Conservation (phyloP, 2,113 vertebrate genomes). For the Cinclus mexicanus region DNA sequence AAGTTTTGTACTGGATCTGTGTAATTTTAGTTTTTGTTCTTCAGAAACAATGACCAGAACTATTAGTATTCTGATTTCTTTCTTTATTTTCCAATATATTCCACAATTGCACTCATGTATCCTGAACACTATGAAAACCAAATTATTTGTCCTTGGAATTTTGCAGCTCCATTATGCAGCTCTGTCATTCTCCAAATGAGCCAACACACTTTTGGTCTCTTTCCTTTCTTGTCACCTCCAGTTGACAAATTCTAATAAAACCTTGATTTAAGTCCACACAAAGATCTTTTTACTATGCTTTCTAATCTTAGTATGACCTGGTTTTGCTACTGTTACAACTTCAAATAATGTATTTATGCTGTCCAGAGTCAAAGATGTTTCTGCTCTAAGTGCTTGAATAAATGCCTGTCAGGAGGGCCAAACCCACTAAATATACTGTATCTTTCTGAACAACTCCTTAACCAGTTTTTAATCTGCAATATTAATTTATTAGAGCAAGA, state of each 20-base stretch:
- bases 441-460: conserved; percentile 30
- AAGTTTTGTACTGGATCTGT: not conserved
- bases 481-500: not conserved
- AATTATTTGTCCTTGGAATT: not conserved
- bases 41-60: not conserved
- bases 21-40: not conserved
- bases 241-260: not conserved
- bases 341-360: not conserved
- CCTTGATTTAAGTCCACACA: not conserved
- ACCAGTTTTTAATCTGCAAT: conserved; percentile 5
- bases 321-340: not conserved
- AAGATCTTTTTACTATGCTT: not conserved
- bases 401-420: conserved; percentile 9
- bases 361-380: conserved; percentile 12
- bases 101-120: not conserved
- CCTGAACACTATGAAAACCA: not conserved
- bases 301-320: not conserved
- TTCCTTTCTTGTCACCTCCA: not conserved
- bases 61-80: not conserved
- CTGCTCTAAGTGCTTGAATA: conserved; percentile 38
- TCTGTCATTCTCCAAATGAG: not conserved
- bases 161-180: not conserved
- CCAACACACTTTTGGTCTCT: not conserved
- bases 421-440: not conserved
- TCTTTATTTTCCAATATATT: not conserved